Evolutionary conservation across 2,797 vertebrate species (phyloP).

Genomic region (Galago senegalensis): DNA sequence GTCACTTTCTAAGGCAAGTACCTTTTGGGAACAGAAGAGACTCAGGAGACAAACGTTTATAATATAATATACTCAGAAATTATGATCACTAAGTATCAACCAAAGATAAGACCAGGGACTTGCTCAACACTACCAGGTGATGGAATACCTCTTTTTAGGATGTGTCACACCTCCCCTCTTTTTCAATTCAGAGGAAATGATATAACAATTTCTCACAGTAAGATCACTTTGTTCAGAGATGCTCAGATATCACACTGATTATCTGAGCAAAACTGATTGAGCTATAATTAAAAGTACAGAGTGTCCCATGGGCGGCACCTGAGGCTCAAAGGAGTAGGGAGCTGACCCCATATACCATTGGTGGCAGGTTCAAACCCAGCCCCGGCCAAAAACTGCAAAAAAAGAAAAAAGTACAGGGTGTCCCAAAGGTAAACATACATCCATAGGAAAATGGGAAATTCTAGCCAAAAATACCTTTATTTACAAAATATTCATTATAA

Average conservation of each 20-base stretch:
- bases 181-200: constrained; percentile 19
- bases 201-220: constrained; percentile 35
- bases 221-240: constrained; percentile 62
- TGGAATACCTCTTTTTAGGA: not conserved
- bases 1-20: constrained; percentile 2
- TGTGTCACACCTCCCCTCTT: not conserved
- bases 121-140: not conserved
- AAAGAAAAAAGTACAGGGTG: no score
- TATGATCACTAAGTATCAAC: constrained; percentile 32
- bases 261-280: constrained; percentile 69
- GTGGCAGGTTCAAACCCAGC: no score
- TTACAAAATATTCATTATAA: no score
- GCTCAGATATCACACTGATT: constrained; percentile 53
- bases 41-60: constrained; percentile 31
- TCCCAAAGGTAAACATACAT: no score
- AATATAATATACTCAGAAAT: not conserved
- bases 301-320: no score
- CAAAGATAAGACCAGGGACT: constrained; percentile 2
- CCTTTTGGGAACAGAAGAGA: not conserved
- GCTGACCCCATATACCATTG: no score
- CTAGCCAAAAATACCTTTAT: no score
- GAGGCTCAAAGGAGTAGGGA: no score
- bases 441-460: no score
- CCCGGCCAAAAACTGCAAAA: no score
- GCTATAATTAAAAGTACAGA: constrained; percentile 28